Evolutionary conservation across 2,888 invertebrate species (phyloP), one percentile per base, ranked within the genome.

Genomic region (Capitulum mitella): DNA sequence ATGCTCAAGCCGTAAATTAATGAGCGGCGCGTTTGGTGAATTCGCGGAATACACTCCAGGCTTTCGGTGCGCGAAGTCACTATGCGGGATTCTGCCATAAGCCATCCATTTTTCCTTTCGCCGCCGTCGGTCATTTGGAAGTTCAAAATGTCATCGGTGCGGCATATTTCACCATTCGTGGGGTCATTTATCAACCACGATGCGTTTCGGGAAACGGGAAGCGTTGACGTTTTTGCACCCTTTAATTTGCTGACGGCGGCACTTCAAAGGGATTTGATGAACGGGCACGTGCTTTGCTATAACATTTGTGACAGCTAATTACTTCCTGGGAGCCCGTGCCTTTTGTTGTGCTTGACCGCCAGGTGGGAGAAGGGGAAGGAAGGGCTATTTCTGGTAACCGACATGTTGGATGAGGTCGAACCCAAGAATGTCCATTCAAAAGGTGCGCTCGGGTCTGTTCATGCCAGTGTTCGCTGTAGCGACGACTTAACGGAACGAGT

Each of bases 201-300:
- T 40, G 6, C 34, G 22, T 16, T 8, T 5, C 29, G 34, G 40
- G 70, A 70, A 70, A 10, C 40, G 26, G 37, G 37, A 22, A n/a
- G 22, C 26, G 70, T 22, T 70, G 70, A 70, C 70, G 70, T 40
- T 70, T 70, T 70, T 40, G 70, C 40, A 22, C 40, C 19, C 70
- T 26, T 40, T 40, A 70, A 70, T 70, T 70, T 70, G 70, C 70
- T 40, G 70, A 70, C 40, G 64, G 70, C 70, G 70, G 70, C 26
- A 70, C 70, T 40, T 70, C 70, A 70, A 70, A 70, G 70, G 37
- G 10, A 40, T 19, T 22, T 12, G 40, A 29, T 26, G 70, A 16
- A 8, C n/a, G 26, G 37, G 40, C 70, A 70, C 70, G 70, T 70
- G 70, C 40, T 40, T n/a, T 5, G 37, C 40, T 26, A 40, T 70